Percentiles rank a stretch among this genome's conserved stretches.
Evolutionary conservation across 2,797 vertebrate species (phyloP).

Genomic region (Bryconaethiops microstoma): DNA sequence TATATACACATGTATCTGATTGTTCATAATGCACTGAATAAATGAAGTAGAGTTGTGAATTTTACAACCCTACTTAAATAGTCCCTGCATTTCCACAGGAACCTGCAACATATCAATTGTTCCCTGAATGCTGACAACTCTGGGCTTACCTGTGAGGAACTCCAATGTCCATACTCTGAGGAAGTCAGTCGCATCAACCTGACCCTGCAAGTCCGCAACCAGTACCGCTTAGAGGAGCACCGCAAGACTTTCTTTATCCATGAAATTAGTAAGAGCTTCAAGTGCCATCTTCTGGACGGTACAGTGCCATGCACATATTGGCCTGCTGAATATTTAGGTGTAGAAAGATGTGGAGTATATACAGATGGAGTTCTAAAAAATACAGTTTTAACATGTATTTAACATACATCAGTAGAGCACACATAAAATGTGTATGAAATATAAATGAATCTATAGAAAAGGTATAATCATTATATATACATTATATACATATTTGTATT

Average conservation of each 20-base stretch:
- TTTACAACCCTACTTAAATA: background rate
- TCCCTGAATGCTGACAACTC: constrained; percentile 43
- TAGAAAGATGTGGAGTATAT: too few relatives aligned
- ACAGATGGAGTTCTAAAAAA: background rate
- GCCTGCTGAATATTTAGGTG: too few relatives aligned
- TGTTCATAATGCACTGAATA: background rate
- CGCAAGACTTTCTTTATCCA: constrained; percentile 51
- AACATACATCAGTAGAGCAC: too few relatives aligned
- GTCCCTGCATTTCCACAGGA: constrained; percentile 33
- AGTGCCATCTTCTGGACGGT: background rate
- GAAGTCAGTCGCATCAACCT: constrained; percentile 53
- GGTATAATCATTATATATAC: too few relatives aligned
- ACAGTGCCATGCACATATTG: too few relatives aligned
- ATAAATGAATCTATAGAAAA: too few relatives aligned
- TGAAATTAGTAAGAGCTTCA: constrained; percentile 58
- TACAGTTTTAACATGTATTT: too few relatives aligned
- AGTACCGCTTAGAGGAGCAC: constrained; percentile 58
- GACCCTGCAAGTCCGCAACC: constrained; percentile 46
- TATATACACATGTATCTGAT: too few relatives aligned
- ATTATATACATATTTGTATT: background rate
- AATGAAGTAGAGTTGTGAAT: background rate
- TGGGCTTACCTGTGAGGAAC: constrained; percentile 50
- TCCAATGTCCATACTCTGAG: constrained; percentile 57
- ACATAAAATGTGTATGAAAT: too few relatives aligned
- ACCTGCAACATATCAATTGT: constrained; percentile 51